Evolutionary conservation across 2,888 invertebrate genomes (phyloP), one percentile per base, ranked within the genome.

Genomic region (Polydrusus tereticollis): DNA sequence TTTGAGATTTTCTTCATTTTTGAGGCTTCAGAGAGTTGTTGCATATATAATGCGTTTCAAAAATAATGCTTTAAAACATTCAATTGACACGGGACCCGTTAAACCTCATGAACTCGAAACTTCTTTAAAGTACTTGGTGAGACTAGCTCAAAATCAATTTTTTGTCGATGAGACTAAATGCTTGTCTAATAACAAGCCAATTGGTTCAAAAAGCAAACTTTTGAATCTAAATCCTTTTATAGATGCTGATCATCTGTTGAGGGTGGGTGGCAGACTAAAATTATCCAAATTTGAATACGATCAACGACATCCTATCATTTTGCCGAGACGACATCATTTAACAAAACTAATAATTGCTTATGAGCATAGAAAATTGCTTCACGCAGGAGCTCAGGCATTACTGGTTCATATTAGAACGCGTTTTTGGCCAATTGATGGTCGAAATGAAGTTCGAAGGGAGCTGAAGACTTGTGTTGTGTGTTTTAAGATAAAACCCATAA

Each of bases 381-480:
- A 50, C 64, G 64, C 64, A 14, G 64, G 33, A n/a, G 50, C 50
- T 5, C 64, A 64, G n/a, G n/a, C 45, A 12, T 20, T 64, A 7
- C 29, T 64, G 29, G 7, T 43, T 1, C 23, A 21, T 33, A 36
- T 63, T n/a, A 21, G 63, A 6, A 43, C 43, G 12, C 47, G 0
- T 7, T 72, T 55, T 50, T 72, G 72, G 64, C 69, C 72, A 2
- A 72, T 29, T 18, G 41, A 63, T 18, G 72, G 64, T 18, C 18
- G 69, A 33, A 69, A 50, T 45, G 21, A 67, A 16, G 29, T 52
- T 0, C 38, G 68, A 16, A 47, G 41, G 38, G 62, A 38, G 6
- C 12, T 43, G 10, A 8, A 33, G 2, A 18, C 43, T 26, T 67
- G 59, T 14, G 43, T 67, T 4, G 41, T 8, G 7, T 67, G 67